Conservation (phyloP, 2,113 vertebrate genomes). For the Trochalopteron elliotii region DNA sequence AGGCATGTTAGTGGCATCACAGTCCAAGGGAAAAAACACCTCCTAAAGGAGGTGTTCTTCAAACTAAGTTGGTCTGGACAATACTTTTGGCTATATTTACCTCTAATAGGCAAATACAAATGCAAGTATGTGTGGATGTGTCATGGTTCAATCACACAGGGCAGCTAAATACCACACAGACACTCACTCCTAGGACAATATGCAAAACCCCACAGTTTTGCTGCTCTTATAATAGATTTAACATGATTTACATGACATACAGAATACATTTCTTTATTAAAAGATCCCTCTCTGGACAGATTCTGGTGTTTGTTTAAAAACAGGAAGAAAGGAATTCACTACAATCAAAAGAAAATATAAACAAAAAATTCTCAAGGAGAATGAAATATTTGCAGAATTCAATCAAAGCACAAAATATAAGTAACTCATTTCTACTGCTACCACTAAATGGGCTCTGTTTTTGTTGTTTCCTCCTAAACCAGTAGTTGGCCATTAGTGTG, state of each 20-base stretch:
- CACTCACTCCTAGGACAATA: background rate
- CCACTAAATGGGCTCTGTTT: background rate
- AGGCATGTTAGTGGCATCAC: background rate
- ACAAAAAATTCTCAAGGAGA: background rate
- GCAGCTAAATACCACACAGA: background rate
- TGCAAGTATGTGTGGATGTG: background rate
- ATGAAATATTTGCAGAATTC: background rate
- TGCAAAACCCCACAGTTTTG: background rate
- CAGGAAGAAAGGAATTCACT: background rate
- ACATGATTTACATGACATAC: background rate
- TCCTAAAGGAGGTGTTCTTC: background rate
- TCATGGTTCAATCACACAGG: accelerated
- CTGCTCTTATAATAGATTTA: background rate
- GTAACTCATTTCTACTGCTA: background rate
- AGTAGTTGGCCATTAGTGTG: background rate
- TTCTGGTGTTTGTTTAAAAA: background rate
- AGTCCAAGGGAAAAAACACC: background rate
- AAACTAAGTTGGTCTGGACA: background rate
- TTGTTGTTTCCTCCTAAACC: background rate
- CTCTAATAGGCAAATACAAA: background rate
- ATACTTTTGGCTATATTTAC: background rate
- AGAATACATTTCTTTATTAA: background rate
- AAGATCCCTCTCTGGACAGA: background rate
- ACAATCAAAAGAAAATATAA: background rate
- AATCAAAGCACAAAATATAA: background rate